These are phyloP conservation scores for Eudasyphora cyanicolor DNA, from an alignment of 2,888 invertebrate species.

Conservation along the genomic window DNA sequence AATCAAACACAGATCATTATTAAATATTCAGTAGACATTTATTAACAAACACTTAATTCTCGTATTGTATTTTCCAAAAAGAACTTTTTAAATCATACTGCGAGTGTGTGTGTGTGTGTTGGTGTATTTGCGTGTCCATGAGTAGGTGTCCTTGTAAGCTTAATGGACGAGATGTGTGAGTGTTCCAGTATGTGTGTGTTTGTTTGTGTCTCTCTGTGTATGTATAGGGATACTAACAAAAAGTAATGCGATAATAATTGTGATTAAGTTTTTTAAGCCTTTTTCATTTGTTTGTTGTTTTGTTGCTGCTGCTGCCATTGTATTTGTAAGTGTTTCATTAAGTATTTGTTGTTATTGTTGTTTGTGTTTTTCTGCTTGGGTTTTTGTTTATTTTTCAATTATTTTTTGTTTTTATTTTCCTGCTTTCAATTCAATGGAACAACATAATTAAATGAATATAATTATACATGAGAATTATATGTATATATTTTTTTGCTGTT, in stretches of 20 bases:
- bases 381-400: constrained; percentile 8
- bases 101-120: constrained; percentile 10
- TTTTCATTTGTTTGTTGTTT: not conserved
- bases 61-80: not conserved
- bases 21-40: constrained; percentile 14
- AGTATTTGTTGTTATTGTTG: constrained; percentile 5
- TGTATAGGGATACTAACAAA: constrained; percentile 65
- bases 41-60: constrained; percentile 30
- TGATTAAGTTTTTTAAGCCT: constrained; percentile 33
- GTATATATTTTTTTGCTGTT: not conserved
- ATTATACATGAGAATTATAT: constrained; percentile 40
- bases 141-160: too few relatives aligned
- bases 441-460: constrained; percentile 60
- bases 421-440: constrained; percentile 32
- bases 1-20: constrained; percentile 20
- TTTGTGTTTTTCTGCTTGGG: constrained; percentile 5
- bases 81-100: not conserved
- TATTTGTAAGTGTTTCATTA: constrained; percentile 23
- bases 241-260: constrained; percentile 23
- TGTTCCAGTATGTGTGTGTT: constrained; percentile 12
- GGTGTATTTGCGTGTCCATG: too few relatives aligned
- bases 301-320: not conserved
- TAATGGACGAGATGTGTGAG: not conserved
- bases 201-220: constrained; percentile 23
- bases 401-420: constrained; percentile 17